These are phyloP conservation scores for Coendou prehensilis DNA, from an alignment of 2,797 vertebrate genomes.

Conservation along the genomic window DNA sequence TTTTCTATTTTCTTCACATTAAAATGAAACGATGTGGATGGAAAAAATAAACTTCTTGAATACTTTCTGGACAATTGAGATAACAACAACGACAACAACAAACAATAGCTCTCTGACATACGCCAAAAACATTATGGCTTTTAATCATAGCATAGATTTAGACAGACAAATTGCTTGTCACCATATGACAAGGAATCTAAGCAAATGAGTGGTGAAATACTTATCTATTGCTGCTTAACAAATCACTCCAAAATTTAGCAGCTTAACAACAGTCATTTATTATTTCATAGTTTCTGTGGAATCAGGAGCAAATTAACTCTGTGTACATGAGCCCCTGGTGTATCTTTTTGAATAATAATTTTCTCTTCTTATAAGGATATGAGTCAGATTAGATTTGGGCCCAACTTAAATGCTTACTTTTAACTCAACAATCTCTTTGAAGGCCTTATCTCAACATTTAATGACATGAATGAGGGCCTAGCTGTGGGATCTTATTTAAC, in stretches of 20 bases:
- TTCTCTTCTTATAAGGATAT: not conserved
- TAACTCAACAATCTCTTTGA: not conserved
- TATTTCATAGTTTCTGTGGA: not conserved
- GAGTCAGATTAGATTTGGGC: not conserved
- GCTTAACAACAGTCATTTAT: not conserved
- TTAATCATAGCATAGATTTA: constrained; percentile 17
- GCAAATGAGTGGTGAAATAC: not conserved
- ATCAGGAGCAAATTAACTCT: not conserved
- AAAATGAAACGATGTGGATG: not conserved
- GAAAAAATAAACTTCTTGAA: not conserved
- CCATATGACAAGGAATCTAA: not conserved
- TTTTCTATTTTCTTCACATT: not conserved
- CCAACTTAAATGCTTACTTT: not conserved
- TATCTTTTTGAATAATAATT: not conserved
- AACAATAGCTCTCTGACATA: not conserved
- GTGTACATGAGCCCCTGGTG: not conserved
- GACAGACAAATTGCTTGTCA: not conserved
- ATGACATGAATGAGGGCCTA: not conserved
- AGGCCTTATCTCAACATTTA: not conserved
- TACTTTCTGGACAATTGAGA: not conserved
- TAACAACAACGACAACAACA: not conserved
- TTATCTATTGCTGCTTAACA: constrained; percentile 1
- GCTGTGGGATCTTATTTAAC: not conserved
- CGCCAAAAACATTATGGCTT: not conserved
- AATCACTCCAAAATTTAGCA: not conserved